phyloP scores from a whole-genome alignment of 2,888 invertebrate genomes.

The Gasteruption jaculator region DNA sequence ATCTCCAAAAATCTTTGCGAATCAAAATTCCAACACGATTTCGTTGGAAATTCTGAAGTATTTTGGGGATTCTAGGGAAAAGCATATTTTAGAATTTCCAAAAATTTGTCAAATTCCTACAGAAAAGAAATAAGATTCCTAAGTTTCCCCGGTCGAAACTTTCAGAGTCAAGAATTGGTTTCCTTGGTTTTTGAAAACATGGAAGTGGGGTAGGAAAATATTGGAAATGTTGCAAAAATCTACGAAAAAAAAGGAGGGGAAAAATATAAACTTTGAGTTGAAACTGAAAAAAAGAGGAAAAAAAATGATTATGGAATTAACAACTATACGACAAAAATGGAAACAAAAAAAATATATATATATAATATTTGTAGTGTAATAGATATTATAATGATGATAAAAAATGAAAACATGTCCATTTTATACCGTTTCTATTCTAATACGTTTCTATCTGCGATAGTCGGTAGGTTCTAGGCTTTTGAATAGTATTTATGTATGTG shows the following conservation, averaged over 20 bases:
- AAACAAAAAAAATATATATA: slow-evolving; percentile 11
- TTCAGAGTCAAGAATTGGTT: too few relatives aligned
- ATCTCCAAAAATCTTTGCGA: too few relatives aligned
- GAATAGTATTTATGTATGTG: slow-evolving; percentile 49
- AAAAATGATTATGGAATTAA: slow-evolving; percentile 14
- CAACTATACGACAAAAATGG: slow-evolving; percentile 6
- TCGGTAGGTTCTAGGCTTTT: slow-evolving; percentile 40
- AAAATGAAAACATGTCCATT: slow-evolving; percentile 40
- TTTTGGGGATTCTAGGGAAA: too few relatives aligned
- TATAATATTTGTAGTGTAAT: slow-evolving; percentile 19
- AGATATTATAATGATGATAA: slow-evolving; percentile 20
- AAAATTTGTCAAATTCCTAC: too few relatives aligned
- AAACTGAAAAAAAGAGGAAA: slow-evolving; percentile 16
- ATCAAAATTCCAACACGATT: too few relatives aligned
- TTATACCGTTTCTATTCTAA: slow-evolving; percentile 51
- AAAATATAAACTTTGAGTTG: slow-evolving; percentile 7
- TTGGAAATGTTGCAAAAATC: too few relatives aligned
- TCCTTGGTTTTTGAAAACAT: too few relatives aligned
- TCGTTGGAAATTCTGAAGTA: too few relatives aligned
- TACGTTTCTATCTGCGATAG: slow-evolving; percentile 46
- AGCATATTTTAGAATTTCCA: too few relatives aligned
- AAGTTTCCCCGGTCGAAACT: too few relatives aligned
- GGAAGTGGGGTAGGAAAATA: too few relatives aligned
- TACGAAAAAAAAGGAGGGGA: background rate
- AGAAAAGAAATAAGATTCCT: too few relatives aligned